Percentiles rank a stretch among this genome's conserved stretches.
Conservation (phyloP, 2,888 invertebrate genomes). For the Pyrrhosoma nymphula region DNA sequence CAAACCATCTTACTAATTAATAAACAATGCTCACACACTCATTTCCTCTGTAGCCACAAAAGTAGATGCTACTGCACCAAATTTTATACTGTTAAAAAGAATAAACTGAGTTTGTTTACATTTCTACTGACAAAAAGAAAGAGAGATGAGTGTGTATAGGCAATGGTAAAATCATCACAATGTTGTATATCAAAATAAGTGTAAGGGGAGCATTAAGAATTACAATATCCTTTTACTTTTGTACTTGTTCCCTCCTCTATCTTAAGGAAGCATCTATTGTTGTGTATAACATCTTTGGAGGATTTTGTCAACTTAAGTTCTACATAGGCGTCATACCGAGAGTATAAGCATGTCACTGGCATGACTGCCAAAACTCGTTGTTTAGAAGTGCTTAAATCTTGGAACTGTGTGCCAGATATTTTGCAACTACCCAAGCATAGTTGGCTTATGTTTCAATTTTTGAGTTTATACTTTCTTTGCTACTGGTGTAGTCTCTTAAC, state of each 20-base stretch:
- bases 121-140: constrained; percentile 51
- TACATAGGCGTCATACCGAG: constrained; percentile 56
- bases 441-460: constrained; percentile 54
- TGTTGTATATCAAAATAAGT: constrained; percentile 36
- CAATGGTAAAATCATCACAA: constrained; percentile 26
- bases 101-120: constrained; percentile 55
- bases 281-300: constrained; percentile 52
- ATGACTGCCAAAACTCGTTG: constrained; percentile 54
- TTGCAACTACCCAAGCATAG: constrained; percentile 40
- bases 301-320: constrained; percentile 61
- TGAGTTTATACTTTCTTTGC: constrained; percentile 40
- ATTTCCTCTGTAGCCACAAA: constrained; percentile 43
- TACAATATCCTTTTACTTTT: constrained; percentile 60
- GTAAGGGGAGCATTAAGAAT: constrained; percentile 49
- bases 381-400: constrained; percentile 62
- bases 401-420: constrained; percentile 59
- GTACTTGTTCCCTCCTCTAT: constrained; percentile 54
- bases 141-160: constrained; percentile 52
- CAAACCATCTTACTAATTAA: constrained; percentile 56
- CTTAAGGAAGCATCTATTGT: constrained; percentile 42
- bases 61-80: constrained; percentile 53
- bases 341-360: constrained; percentile 45
- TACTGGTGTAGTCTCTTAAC: constrained; percentile 59
- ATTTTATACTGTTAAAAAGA: constrained; percentile 51
- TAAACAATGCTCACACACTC: constrained; percentile 50